A percentile compares a stretch with the other conserved stretches of the same genome.
phyloP scores from a whole-genome alignment of 2,113 vertebrate genomes.

The Thamnophis sirtalis region DNA sequence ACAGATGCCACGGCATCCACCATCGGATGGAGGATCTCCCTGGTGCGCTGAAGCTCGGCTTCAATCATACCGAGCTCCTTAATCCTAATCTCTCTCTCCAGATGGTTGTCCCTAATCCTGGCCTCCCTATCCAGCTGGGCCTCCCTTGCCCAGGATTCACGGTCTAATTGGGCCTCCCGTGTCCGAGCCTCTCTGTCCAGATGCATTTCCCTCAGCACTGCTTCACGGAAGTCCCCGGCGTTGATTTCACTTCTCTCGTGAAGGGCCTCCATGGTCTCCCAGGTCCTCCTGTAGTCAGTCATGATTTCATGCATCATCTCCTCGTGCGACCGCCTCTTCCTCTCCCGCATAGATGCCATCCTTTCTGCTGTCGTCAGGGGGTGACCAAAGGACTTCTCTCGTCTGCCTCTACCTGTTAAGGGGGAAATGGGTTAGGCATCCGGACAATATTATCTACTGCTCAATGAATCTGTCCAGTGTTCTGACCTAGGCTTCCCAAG shows the following conservation, averaged over 20 bases:
- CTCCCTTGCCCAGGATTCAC: constrained; percentile 14
- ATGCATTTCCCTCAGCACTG: constrained; percentile 26
- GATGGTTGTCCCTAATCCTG: neutral
- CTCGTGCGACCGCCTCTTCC: constrained; percentile 19
- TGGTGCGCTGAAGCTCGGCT: constrained; percentile 11
- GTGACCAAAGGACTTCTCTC: neutral
- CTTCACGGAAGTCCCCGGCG: constrained; percentile 18
- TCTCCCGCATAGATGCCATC: constrained; percentile 22
- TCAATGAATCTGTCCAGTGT: neutral
- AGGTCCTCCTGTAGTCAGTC: constrained; percentile 19
- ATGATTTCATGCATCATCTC: constrained; percentile 33
- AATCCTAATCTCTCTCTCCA: constrained; percentile 22
- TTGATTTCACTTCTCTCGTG: constrained; percentile 17
- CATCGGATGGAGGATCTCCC: constrained; percentile 25
- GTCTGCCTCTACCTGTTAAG: neutral
- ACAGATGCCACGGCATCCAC: constrained; percentile 6
- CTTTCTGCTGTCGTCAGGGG: constrained; percentile 18
- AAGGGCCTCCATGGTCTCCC: constrained; percentile 29
- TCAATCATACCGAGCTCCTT: constrained; percentile 25
- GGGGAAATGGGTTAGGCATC: neutral
- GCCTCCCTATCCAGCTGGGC: constrained; percentile 20
- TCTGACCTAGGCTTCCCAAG: too few relatives aligned
- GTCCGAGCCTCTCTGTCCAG: constrained; percentile 21
- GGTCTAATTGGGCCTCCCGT: constrained; percentile 11
- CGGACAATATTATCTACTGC: neutral